Evolutionary conservation across 1,140 invertebrate genomes (phyloP).

Genomic region (Luehdorfia chinensis): DNA sequence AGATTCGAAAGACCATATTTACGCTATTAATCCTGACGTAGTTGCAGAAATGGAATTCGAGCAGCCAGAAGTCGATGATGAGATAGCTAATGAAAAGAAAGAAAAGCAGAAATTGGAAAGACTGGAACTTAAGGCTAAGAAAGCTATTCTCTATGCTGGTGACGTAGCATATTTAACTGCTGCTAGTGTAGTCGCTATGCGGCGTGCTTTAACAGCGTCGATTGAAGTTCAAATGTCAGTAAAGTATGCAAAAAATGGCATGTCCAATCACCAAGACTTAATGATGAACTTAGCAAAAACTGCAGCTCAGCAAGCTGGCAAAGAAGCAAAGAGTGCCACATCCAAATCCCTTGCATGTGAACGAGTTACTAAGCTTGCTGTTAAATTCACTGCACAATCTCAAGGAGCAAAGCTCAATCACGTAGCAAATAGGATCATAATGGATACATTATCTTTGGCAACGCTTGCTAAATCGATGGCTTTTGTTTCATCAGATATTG

Average conservation of each 20-base stretch:
- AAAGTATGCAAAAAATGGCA: constrained; percentile 60
- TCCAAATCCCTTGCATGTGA: constrained; percentile 65
- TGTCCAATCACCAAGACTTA: constrained; percentile 66
- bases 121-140: constrained; percentile 62
- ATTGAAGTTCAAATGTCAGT: constrained; percentile 71
- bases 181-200: constrained; percentile 63
- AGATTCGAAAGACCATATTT: constrained; percentile 47
- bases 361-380: constrained; percentile 57
- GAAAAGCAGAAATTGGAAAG: constrained; percentile 56
- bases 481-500: constrained; percentile 67
- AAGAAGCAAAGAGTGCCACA: constrained; percentile 63
- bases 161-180: constrained; percentile 67
- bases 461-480: constrained; percentile 69
- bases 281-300: constrained; percentile 72
- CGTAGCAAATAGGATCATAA: constrained; percentile 65
- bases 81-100: constrained; percentile 49
- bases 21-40: constrained; percentile 48
- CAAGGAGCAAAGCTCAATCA: constrained; percentile 61
- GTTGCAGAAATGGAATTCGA: constrained; percentile 63
- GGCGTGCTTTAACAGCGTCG: constrained; percentile 61
- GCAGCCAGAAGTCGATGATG: constrained; percentile 51
- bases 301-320: constrained; percentile 66
- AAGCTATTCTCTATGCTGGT: constrained; percentile 64
- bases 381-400: constrained; percentile 69
- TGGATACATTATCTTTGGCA: constrained; percentile 62